phyloP scores from a whole-genome alignment of 2,113 vertebrate species.

The Acanthochromis polyacanthus region DNA sequence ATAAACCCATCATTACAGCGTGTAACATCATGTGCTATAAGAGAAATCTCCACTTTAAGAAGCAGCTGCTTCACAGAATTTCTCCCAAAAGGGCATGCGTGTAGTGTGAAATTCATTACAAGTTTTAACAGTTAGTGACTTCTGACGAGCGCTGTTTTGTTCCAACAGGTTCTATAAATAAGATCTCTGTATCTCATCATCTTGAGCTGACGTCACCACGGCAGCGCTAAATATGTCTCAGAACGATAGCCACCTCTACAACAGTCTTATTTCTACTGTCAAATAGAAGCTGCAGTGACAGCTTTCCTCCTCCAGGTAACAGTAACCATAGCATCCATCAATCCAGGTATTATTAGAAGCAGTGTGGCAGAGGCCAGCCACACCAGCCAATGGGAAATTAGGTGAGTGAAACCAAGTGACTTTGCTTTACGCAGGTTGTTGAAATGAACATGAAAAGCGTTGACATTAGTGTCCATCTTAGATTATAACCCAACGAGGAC shows the following conservation, averaged over 20 bases:
- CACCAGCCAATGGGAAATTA: slow-evolving; percentile 28
- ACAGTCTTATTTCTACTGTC: slow-evolving; percentile 43
- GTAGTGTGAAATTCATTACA: no score
- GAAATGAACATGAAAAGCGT: not conserved
- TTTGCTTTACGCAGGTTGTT: slow-evolving; percentile 12
- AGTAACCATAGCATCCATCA: slow-evolving; percentile 81
- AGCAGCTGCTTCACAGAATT: no score
- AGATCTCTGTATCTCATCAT: slow-evolving; percentile 30
- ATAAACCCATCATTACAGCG: not conserved
- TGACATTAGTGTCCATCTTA: not conserved
- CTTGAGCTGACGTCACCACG: slow-evolving; percentile 50
- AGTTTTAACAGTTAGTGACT: not conserved
- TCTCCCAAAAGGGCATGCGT: no score
- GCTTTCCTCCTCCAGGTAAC: slow-evolving; percentile 64
- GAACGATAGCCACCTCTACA: slow-evolving; percentile 22
- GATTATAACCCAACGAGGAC: not conserved
- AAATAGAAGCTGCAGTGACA: slow-evolving; percentile 52
- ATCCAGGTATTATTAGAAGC: slow-evolving; percentile 78
- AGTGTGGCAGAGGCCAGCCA: slow-evolving; percentile 50
- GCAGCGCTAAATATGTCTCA: slow-evolving; percentile 54
- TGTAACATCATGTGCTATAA: not conserved
- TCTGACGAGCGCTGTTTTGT: no score
- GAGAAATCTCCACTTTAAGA: not conserved
- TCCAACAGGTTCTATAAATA: slow-evolving; percentile 32
- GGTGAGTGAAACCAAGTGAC: slow-evolving; percentile 12